Evolutionary conservation across 2,113 vertebrate species (phyloP).

Genomic region (Uria lomvia): DNA sequence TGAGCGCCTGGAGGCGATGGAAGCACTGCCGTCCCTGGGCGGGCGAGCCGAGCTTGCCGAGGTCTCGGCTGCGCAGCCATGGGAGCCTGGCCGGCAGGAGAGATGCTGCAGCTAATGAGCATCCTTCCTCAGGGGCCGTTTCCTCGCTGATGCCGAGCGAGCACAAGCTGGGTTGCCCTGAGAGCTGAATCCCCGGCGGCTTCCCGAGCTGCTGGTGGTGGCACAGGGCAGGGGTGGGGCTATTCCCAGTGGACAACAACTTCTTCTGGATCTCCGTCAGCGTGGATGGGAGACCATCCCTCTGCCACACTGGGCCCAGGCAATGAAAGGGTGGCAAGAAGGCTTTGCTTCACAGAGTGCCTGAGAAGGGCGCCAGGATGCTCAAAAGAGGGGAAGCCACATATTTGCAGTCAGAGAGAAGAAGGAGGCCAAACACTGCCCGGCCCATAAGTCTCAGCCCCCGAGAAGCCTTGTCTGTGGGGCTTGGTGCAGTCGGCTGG

Average conservation of each 20-base stretch:
- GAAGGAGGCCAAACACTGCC: neutral
- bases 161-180: neutral
- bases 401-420: neutral
- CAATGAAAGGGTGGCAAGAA: neutral
- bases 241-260: neutral
- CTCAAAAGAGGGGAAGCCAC: neutral
- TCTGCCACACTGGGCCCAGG: neutral
- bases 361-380: neutral
- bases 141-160: fast-evolving
- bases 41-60: neutral
- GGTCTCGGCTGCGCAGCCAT: fast-evolving
- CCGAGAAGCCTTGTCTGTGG: neutral
- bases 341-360: neutral
- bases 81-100: neutral
- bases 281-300: neutral
- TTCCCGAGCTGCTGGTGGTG: neutral
- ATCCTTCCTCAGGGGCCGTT: neutral
- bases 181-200: neutral
- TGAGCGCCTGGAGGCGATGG: neutral
- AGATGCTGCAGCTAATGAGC: neutral
- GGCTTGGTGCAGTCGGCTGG: neutral
- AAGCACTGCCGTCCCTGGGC: neutral
- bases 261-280: neutral
- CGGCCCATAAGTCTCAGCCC: fast-evolving
- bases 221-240: neutral